phyloP scores from a whole-genome alignment of 2,113 vertebrate genomes.

The Oncorhynchus tshawytscha region DNA sequence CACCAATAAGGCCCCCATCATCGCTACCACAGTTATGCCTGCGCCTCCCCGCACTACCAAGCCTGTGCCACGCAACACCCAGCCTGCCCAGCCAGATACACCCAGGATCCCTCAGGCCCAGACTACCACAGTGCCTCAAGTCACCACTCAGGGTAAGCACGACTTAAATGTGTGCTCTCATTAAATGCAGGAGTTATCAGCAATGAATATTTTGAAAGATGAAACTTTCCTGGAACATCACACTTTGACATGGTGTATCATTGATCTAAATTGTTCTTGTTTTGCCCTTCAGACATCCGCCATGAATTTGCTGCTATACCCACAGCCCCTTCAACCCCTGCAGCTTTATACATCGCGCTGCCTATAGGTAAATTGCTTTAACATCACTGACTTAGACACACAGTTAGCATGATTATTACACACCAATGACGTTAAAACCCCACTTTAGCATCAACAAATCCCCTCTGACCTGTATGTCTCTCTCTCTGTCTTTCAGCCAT shows the following conservation, averaged over 20 bases:
- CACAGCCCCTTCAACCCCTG: constrained; percentile 21
- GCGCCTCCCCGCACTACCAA: constrained; percentile 3
- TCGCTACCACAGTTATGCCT: not conserved
- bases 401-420: not conserved
- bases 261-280: not conserved
- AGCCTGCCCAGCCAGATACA: not conserved
- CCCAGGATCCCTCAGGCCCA: constrained; percentile 14
- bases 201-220: not conserved
- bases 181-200: not conserved
- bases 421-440: not conserved
- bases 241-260: not conserved
- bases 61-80: not conserved
- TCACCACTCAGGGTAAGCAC: constrained; percentile 50
- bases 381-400: not conserved
- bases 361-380: constrained; percentile 76
- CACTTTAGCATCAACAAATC: not conserved
- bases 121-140: constrained; percentile 48
- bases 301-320: constrained; percentile 15
- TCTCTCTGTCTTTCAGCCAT: constrained; percentile 58
- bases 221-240: too few relatives aligned
- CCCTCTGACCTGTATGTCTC: not conserved
- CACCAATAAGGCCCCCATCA: constrained; percentile 1
- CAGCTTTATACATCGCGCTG: constrained; percentile 70
- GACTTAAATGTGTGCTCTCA: not conserved
- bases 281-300: constrained; percentile 17